Base-by-base conservation (phyloP, 2,113 vertebrate species). In the Chaetorhynchus papuensis region DNA sequence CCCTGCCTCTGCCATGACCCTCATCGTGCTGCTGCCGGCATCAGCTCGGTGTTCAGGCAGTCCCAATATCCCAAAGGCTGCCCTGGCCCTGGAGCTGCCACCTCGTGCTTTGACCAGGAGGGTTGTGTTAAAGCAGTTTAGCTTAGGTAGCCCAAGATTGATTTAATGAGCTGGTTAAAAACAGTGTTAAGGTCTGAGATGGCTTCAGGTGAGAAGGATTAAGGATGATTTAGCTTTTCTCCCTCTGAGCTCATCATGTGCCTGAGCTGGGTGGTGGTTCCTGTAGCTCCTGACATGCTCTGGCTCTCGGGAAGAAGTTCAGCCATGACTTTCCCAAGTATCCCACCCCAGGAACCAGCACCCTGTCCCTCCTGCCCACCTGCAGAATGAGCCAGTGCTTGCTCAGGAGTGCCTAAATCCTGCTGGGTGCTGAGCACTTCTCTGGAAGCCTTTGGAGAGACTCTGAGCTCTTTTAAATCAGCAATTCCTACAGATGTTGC, bases 31-130 rank as follows among this genome's bases (percentile, higher is more conserved):
- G 3, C 54, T 78, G 45, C 9, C 49, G 78, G 15, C 63, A 83
- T 21, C 41, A 1, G 26, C 76, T 83, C 0, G 0, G 10, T 5
- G 41, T 8, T 17, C 35, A 15, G 68, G 5, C 26, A 42, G 50
- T 11, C 45, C 6, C 10, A 35, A 2, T 11, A 9, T 22, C 66
- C 44, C 64, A 16, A 7, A 15, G 17, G 10, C 15, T 33, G 42
- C 49, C 8, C 47, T 35, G 30, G 12, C 33, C 54, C 75, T 77
- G 33, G 1, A 37, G 54, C 19, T 74, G 83, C 33, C 22, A 18
- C 27, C 45, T 75, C 50, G 77, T 70, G 22, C 71, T 68, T 41
- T 72, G 82, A 23, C 57, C 54, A 22, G 31, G 23, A 84, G 13
- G 33, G 60, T 13, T 57, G 59, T 13, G 4, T 22, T 52, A 19